Percentiles rank a stretch among this genome's conserved stretches.
Conservation (phyloP, 2,888 invertebrate species). For the Drosophila melanocephala region DNA sequence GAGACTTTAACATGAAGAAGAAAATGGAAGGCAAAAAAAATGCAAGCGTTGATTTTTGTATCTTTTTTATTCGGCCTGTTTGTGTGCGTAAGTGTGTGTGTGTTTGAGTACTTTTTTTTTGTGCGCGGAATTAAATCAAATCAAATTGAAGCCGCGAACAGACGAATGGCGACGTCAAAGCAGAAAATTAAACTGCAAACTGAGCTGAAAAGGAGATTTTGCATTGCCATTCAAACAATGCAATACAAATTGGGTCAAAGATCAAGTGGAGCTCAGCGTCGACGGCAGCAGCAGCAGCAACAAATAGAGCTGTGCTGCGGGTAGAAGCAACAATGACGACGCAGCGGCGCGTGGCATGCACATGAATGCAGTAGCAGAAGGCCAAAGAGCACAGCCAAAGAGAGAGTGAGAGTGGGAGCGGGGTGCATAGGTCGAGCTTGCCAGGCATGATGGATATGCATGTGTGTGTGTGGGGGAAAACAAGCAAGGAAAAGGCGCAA, state of each 20-base stretch:
- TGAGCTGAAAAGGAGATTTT: slow-evolving; percentile 64
- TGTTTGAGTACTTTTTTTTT: slow-evolving; percentile 15
- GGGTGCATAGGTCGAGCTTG: slow-evolving; percentile 71
- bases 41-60: slow-evolving; percentile 46
- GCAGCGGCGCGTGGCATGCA: slow-evolving; percentile 77
- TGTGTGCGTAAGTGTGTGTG: slow-evolving; percentile 11
- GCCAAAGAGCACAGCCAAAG: slow-evolving; percentile 25
- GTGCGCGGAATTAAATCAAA: slow-evolving; percentile 69
- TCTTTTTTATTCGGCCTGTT: slow-evolving; percentile 6
- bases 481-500: slow-evolving; percentile 55
- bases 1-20: slow-evolving; percentile 43
- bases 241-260: slow-evolving; percentile 81
- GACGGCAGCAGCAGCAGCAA: slow-evolving; percentile 37
- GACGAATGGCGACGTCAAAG: slow-evolving; percentile 65
- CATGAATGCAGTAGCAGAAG: slow-evolving; percentile 61
- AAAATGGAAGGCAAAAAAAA: slow-evolving; percentile 51
- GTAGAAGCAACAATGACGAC: slow-evolving; percentile 49
- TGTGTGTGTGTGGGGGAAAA: slow-evolving; percentile 2
- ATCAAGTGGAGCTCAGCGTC: slow-evolving; percentile 79
- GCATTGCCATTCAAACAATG: slow-evolving; percentile 77
- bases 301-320: slow-evolving; percentile 72
- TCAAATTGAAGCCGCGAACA: slow-evolving; percentile 67
- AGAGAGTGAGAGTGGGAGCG: background rate
- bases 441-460: slow-evolving; percentile 75
- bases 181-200: slow-evolving; percentile 69